A percentile compares a stretch with the other conserved stretches of the same genome.
Conservation (phyloP, 1,140 invertebrate species). For the Zaprionus kolodkinae region DNA sequence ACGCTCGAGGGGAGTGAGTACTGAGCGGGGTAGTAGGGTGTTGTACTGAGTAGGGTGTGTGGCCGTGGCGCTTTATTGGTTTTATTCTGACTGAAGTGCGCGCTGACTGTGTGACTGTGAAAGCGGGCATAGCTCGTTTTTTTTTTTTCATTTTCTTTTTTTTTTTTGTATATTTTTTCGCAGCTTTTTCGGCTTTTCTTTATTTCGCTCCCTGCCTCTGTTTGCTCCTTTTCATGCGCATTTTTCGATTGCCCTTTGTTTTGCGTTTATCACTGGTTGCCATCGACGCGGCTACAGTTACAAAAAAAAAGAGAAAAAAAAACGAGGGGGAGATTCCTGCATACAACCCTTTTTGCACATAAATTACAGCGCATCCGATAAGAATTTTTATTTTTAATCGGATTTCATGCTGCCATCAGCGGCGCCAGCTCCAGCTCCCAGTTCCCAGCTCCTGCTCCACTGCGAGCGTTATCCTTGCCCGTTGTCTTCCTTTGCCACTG, state of each 20-base stretch:
- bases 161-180: conserved; percentile 7
- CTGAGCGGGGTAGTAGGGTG: conserved; percentile 7
- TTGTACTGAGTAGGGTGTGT: conserved; percentile 21
- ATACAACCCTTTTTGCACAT: conserved; percentile 84
- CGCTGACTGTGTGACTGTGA: conserved; percentile 20
- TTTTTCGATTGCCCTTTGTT: conserved; percentile 79
- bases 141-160: background rate
- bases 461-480: conserved; percentile 10
- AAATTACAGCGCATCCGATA: conserved; percentile 84
- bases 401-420: conserved; percentile 82
- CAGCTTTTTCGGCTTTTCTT: conserved; percentile 40
- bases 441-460: background rate
- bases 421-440: conserved; percentile 45
- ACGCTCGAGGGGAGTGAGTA: too few species aligned
- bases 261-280: conserved; percentile 79
- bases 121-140: background rate
- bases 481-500: conserved; percentile 54
- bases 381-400: conserved; percentile 84
- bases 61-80: conserved; percentile 74
- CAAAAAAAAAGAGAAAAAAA: background rate
- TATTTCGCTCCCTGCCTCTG: conserved; percentile 13
- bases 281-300: conserved; percentile 75
- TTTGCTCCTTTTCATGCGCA: conserved; percentile 53
- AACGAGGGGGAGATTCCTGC: conserved; percentile 44
- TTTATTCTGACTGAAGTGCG: conserved; percentile 51